Conservation (phyloP, 2,797 vertebrate genomes). For the Darevskia nairensis region DNA sequence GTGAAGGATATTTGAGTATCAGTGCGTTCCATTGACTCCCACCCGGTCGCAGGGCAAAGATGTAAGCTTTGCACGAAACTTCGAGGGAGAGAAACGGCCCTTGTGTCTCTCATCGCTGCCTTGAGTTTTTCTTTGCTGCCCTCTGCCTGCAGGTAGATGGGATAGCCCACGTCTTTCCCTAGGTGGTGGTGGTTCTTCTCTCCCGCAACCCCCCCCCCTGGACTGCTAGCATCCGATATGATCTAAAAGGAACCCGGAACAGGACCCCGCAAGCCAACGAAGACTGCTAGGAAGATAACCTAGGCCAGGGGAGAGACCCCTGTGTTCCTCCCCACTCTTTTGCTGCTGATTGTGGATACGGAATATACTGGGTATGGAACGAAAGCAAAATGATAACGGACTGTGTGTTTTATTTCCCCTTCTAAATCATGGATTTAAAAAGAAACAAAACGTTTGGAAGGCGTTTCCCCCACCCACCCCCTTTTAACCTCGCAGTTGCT, state of each 20-base stretch:
- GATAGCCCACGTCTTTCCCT: no score
- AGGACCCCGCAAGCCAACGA: no score
- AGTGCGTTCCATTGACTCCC: no score
- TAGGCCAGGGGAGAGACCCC: background rate
- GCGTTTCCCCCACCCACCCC: background rate
- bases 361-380: background rate
- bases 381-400: background rate
- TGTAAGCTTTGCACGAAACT: no score
- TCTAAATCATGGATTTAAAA: background rate
- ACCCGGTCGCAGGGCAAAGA: no score
- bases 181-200: background rate
- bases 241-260: no score
- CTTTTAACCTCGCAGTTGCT: background rate
- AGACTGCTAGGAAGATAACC: background rate
- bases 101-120: rapidly evolving
- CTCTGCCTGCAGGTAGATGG: background rate
- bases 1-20: no score
- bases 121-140: background rate
- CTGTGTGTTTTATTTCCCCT: background rate
- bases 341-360: conserved; percentile 17
- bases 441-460: background rate
- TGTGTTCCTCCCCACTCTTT: background rate
- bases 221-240: no score
- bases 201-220: no score
- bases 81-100: no score